Conservation (phyloP, 2,888 invertebrate genomes). For the Ormyrus pomaceus region DNA sequence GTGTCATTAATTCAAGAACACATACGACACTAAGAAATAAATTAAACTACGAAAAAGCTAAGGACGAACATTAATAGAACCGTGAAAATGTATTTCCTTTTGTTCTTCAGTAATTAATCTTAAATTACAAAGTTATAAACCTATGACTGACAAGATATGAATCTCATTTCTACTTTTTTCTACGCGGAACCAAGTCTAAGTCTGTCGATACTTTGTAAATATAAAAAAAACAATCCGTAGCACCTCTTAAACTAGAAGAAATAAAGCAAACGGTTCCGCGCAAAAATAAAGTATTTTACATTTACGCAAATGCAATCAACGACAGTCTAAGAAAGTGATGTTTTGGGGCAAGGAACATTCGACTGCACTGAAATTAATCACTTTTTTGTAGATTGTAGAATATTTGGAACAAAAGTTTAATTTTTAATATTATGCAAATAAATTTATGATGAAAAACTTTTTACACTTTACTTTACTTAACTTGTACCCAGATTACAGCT, state of each 20-base stretch:
- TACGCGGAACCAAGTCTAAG: slow-evolving; percentile 26
- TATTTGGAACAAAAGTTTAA: slow-evolving; percentile 40
- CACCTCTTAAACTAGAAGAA: slow-evolving; percentile 23
- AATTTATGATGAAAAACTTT: background rate
- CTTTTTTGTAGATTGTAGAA: slow-evolving; percentile 4
- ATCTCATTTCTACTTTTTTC: slow-evolving; percentile 37
- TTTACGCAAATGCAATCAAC: slow-evolving; percentile 48
- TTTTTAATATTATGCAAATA: no score
- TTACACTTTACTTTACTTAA: slow-evolving; percentile 10
- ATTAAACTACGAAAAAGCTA: slow-evolving; percentile 57
- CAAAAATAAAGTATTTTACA: slow-evolving; percentile 24
- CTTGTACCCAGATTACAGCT: slow-evolving; percentile 17
- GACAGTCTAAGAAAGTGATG: slow-evolving; percentile 46
- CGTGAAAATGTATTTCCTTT: slow-evolving; percentile 22
- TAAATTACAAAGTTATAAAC: slow-evolving; percentile 54
- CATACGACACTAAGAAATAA: slow-evolving; percentile 49
- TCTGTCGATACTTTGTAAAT: slow-evolving; percentile 19
- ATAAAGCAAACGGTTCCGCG: slow-evolving; percentile 23
- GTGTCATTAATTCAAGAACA: slow-evolving; percentile 46
- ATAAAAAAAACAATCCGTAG: slow-evolving; percentile 33
- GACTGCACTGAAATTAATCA: slow-evolving; percentile 51
- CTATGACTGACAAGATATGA: slow-evolving; percentile 30
- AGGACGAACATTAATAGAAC: slow-evolving; percentile 50
- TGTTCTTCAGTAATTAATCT: slow-evolving; percentile 21
- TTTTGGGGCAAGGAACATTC: slow-evolving; percentile 35